Evolutionary conservation across 2,888 invertebrate genomes (phyloP).

Genomic region (Nomada hirtipes): DNA sequence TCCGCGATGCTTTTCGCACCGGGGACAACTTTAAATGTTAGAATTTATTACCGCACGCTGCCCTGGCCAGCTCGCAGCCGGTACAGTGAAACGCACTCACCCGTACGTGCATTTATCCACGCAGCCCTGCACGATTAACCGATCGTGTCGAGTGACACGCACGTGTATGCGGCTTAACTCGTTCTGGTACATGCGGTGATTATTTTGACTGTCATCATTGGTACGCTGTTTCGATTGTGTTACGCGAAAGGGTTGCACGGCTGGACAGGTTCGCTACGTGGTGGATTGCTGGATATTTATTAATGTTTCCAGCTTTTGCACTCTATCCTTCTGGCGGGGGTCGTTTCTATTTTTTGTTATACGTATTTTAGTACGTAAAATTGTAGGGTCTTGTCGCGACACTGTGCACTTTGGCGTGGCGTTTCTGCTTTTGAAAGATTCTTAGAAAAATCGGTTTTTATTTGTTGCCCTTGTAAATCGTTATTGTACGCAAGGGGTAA

Average conservation of each 20-base stretch:
- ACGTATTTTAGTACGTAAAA: too few relatives aligned
- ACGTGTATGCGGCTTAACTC: conserved; percentile 29
- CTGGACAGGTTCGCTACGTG: not conserved
- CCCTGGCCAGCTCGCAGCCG: conserved; percentile 22
- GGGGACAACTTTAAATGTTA: conserved; percentile 60
- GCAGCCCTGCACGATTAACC: conserved; percentile 59
- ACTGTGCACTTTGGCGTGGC: too few relatives aligned
- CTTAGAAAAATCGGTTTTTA: too few relatives aligned
- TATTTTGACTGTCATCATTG: conserved; percentile 22
- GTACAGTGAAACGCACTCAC: conserved; percentile 71
- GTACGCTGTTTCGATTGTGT: not conserved
- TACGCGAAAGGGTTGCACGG: conserved; percentile 5
- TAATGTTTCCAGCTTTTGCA: too few relatives aligned
- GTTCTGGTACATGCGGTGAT: conserved; percentile 23
- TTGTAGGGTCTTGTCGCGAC: too few relatives aligned
- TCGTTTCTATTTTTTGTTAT: too few relatives aligned
- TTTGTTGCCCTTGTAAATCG: too few relatives aligned
- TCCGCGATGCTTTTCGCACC: conserved; percentile 30
- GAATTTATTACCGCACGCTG: conserved; percentile 60
- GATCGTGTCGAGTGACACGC: conserved; percentile 46
- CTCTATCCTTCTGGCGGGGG: too few relatives aligned
- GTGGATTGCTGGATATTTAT: too few relatives aligned
- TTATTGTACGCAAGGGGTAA: too few relatives aligned
- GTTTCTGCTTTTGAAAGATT: too few relatives aligned
- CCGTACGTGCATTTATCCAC: conserved; percentile 47